A percentile compares a stretch with the other conserved stretches of the same genome.
Evolutionary conservation across 2,888 invertebrate species (phyloP).

Genomic region (Idaea straminata): DNA sequence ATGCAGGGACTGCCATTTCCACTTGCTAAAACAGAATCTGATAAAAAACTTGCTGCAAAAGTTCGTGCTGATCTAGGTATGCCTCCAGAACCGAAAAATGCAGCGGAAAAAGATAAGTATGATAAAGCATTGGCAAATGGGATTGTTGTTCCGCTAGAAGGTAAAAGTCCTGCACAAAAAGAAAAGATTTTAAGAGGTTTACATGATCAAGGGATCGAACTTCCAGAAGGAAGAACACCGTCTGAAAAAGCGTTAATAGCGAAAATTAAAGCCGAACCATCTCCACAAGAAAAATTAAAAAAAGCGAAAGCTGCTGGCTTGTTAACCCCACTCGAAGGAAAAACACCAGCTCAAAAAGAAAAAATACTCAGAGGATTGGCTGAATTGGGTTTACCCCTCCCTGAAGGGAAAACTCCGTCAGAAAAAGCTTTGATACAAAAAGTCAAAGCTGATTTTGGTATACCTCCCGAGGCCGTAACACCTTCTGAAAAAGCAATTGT

Average conservation of each 20-base stretch:
- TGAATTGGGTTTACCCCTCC: slow-evolving; percentile 31
- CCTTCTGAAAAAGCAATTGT: slow-evolving; percentile 40
- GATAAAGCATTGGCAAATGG: slow-evolving; percentile 32
- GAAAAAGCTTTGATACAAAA: slow-evolving; percentile 30
- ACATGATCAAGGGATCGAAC: slow-evolving; percentile 30
- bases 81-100: slow-evolving; percentile 30
- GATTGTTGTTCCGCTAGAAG: slow-evolving; percentile 35
- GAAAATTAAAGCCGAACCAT: slow-evolving; percentile 23
- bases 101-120: slow-evolving; percentile 23
- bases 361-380: slow-evolving; percentile 26
- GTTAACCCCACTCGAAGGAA: slow-evolving; percentile 32
- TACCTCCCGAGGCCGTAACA: slow-evolving; percentile 20
- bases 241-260: slow-evolving; percentile 37
- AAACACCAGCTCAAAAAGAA: slow-evolving; percentile 31
- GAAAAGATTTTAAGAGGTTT: slow-evolving; percentile 33
- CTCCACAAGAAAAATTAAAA: slow-evolving; percentile 19
- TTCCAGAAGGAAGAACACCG: slow-evolving; percentile 37
- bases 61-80: slow-evolving; percentile 30
- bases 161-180: slow-evolving; percentile 34
- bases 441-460: slow-evolving; percentile 5
- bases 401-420: slow-evolving; percentile 35
- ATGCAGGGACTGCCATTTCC: slow-evolving; percentile 27
- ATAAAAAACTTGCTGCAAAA: slow-evolving; percentile 22
- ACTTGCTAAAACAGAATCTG: slow-evolving; percentile 26
- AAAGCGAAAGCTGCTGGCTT: slow-evolving; percentile 30